Evolutionary conservation across 2,888 invertebrate genomes (phyloP), one percentile per base, ranked within the genome.

Genomic region (Noctua fimbriata): DNA sequence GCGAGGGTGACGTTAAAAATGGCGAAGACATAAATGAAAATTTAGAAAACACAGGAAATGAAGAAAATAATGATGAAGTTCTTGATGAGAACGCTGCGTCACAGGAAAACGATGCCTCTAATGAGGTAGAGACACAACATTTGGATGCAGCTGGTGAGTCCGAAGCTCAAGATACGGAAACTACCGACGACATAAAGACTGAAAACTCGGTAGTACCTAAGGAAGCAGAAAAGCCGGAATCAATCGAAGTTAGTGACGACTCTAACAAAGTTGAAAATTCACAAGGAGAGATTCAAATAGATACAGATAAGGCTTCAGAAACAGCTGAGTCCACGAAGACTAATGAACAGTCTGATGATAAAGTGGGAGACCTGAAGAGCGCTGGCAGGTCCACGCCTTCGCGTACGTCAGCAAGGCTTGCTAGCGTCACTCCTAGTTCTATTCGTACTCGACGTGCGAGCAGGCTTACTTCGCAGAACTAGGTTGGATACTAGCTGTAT

Each of bases 401-500:
- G 0, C 90, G 94, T 28, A 79, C 89, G 0, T 94, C 95, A 0
- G 83, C 93, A 7, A 90, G 94, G 0, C 69, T 93, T 18, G 92
- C 93, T 0, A 90, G 79, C 16, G 87, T 88, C 0, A 94, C 95
- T 0, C 94, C 95, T 0, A 91, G 93, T 70, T 86, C 92, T 3
- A 90, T 96, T 18, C 92, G 90, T 44, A 96, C 96, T 0, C 90
- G 96, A 21, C 92, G 96, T 0, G 90, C 95, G 0, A 96, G 95
- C 81, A 91, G 88, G 79, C 88, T 95, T 2, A 83, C 89, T 28
- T n/a, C 81, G 2, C 92, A 93, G 71, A 92, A 93, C 79, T 90
- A 87, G n/a, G 0, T 28, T 10, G 0, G 47, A 58, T n/a, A n/a
- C n/a, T n/a, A n/a, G n/a, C n/a, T 32, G n/a, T 10, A 16, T 28